Evolutionary conservation across 2,888 invertebrate species (phyloP).

Genomic region (Beris chalybata): DNA sequence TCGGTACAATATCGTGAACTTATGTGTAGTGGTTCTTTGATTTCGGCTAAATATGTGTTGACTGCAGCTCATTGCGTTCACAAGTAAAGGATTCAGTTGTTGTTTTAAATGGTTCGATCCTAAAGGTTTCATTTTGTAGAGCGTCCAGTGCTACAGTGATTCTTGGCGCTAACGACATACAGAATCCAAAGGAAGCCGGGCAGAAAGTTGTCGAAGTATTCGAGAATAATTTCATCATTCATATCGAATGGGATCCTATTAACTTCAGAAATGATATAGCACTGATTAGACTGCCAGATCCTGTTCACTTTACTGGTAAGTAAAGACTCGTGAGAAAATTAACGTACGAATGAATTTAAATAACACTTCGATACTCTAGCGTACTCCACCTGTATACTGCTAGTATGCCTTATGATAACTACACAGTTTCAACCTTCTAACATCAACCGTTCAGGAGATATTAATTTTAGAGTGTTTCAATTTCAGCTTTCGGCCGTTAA

Average conservation of each 20-base stretch:
- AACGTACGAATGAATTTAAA: too few relatives aligned
- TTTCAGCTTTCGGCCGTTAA: too few relatives aligned
- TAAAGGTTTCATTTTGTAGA: too few relatives aligned
- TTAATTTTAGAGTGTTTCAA: too few relatives aligned
- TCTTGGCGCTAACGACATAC: neutral
- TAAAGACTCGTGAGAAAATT: too few relatives aligned
- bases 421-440: too few relatives aligned
- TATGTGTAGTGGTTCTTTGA: conserved; percentile 15
- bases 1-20: neutral
- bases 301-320: neutral
- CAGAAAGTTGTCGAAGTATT: neutral
- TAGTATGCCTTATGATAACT: too few relatives aligned
- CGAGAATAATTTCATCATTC: conserved; percentile 8
- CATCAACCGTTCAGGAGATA: too few relatives aligned
- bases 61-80: conserved; percentile 22
- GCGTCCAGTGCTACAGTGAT: neutral
- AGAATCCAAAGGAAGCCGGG: neutral
- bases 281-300: conserved; percentile 4
- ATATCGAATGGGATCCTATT: conserved; percentile 6
- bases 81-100: conserved; percentile 1
- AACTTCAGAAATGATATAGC: conserved; percentile 17
- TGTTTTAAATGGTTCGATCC: neutral
- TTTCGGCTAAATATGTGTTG: conserved; percentile 7
- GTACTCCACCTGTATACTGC: too few relatives aligned
- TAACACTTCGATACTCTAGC: too few relatives aligned